Evolutionary conservation across 2,888 invertebrate genomes (phyloP), one percentile per base, ranked within the genome.

Genomic region (Enchytraeus crypticus): DNA sequence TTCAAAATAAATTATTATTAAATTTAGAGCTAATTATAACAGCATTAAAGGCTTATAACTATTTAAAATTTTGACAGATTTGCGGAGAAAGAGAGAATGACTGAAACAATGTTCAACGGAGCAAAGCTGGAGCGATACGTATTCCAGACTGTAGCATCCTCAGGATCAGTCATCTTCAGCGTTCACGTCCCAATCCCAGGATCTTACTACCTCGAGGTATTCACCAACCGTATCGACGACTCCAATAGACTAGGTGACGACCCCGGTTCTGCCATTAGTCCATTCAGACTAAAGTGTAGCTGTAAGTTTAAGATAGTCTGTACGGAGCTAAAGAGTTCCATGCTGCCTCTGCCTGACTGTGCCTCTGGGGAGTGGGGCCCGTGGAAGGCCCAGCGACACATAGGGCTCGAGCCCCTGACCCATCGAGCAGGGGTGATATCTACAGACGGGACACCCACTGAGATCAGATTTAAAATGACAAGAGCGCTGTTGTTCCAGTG

Each of bases 311-410:
- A 75, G 65, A 92, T 98, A 69, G 62, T 62, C 23, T 69, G 69
- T 59, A 55, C 60, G 26, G 63, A 90, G 71, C 82, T 97, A 60
- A 90, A 91, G 77, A 95, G 96, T 0, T 95, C 96, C 51, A 97
- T 97, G 97, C 81, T 97, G 23, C 96, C 98, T 0, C 81, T 98
- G 66, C 98, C 98, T 0, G 95, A 96, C 80, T 78, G 97, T 80
- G 96, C 97, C 5, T 91, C 92, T 70, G 97, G 97, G 18, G 97
- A 98, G 82, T 98, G 97, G 97, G 97, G 98, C 2, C 97, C 97
- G 3, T 92, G 92, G 51, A 98, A 98, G 79, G 84, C 82, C 1
- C 90, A 90, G 21, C 84, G 96, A 67, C 85, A 97, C 34, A 97
- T 97, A 75, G 93, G 93, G 2, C 84, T 97, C 33, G 74, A 79